phyloP scores from a whole-genome alignment of 2,113 vertebrate genomes.

The Dendropsophus ebraccatus region DNA sequence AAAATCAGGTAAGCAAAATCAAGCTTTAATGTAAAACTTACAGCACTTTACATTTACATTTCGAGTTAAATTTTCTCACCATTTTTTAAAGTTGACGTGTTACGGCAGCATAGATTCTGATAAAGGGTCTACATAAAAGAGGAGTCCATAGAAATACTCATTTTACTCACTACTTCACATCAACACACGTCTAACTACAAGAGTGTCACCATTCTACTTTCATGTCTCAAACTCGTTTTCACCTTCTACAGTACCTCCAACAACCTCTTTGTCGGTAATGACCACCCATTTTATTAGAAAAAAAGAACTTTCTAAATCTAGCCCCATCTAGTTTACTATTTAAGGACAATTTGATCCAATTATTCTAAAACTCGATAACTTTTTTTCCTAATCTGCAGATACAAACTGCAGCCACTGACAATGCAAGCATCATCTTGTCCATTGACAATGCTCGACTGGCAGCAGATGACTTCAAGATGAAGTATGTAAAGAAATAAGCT shows the following conservation, averaged over 20 bases:
- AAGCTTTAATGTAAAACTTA: no score
- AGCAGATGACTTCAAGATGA: constrained; percentile 90
- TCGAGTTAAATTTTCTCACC: no score
- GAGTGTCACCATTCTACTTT: not conserved
- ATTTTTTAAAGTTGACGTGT: no score
- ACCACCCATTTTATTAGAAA: not conserved
- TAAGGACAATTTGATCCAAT: not conserved
- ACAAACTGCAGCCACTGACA: constrained; percentile 74
- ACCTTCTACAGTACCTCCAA: not conserved
- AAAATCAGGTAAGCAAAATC: constrained; percentile 70
- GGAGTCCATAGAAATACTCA: no score
- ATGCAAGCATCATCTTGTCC: constrained; percentile 84
- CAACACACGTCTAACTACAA: no score
- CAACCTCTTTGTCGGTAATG: not conserved
- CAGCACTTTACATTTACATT: no score
- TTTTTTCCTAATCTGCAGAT: constrained; percentile 71
- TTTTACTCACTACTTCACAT: no score
- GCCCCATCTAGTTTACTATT: not conserved
- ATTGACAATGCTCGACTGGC: constrained; percentile 91
- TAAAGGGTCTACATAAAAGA: no score
- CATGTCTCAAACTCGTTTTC: not conserved
- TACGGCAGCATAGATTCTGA: no score
- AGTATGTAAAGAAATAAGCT: constrained; percentile 73
- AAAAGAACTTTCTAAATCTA: no score
- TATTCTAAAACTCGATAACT: not conserved